Evolutionary conservation across 92 coral and sea anemone species (phyloP).

Genomic region (Porites rus): DNA sequence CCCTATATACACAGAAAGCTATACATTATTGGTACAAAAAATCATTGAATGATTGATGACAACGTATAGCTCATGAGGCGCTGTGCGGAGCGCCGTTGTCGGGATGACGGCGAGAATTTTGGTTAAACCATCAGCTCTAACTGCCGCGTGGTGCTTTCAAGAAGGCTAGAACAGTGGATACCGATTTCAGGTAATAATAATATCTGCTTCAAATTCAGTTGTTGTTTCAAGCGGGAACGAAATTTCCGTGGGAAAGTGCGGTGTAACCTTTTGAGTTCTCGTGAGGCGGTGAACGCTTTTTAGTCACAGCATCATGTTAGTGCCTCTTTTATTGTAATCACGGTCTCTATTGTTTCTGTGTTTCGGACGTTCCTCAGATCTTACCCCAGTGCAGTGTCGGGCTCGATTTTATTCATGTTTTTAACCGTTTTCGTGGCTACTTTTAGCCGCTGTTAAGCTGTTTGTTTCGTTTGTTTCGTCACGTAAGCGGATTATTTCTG

Average conservation of each 20-base stretch:
- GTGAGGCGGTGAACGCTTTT: slow-evolving; percentile 21
- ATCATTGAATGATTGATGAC: slow-evolving; percentile 45
- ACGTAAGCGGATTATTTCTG: slow-evolving; percentile 72
- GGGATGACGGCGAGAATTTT: background rate
- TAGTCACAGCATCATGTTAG: slow-evolving; percentile 16
- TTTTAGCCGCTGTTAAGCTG: slow-evolving; percentile 35
- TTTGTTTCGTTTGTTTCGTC: slow-evolving; percentile 20
- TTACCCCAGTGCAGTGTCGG: background rate
- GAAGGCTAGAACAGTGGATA: background rate
- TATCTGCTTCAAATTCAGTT: background rate
- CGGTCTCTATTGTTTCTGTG: slow-evolving; percentile 8
- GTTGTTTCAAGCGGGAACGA: background rate
- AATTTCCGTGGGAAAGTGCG: slow-evolving; percentile 34
- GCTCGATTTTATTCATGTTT: background rate
- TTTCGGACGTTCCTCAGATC: slow-evolving; percentile 10
- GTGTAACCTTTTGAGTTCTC: slow-evolving; percentile 3
- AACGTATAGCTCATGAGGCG: slow-evolving; percentile 5
- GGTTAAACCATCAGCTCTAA: background rate
- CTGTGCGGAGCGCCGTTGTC: background rate
- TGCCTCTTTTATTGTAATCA: slow-evolving; percentile 23
- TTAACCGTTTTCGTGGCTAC: background rate
- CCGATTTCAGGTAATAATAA: slow-evolving; percentile 10
- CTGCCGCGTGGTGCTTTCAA: background rate
- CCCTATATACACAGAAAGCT: slow-evolving; percentile 75
- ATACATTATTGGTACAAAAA: slow-evolving; percentile 47